Conservation (phyloP, 2,797 vertebrate genomes). For the Urophycis tenuis region DNA sequence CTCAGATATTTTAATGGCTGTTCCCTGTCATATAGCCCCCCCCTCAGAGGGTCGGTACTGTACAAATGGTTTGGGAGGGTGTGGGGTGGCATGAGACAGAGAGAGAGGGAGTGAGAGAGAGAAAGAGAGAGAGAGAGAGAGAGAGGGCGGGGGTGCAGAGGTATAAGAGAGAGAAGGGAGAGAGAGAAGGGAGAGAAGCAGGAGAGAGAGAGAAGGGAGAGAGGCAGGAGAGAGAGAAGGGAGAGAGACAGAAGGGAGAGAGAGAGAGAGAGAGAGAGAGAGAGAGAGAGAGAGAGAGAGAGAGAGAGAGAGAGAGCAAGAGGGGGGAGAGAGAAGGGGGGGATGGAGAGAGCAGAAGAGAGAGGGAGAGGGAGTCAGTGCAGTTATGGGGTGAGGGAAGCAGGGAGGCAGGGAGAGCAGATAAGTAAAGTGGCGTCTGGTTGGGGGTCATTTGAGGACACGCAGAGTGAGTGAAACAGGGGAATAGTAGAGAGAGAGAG, state of each 20-base stretch:
- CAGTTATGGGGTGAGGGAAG: neutral
- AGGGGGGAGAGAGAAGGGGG: constrained; percentile 14
- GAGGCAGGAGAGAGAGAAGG: constrained; percentile 8
- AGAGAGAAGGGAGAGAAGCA: neutral
- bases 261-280: neutral
- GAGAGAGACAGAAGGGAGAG: constrained; percentile 4
- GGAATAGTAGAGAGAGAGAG: constrained; percentile 7
- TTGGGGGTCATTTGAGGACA: constrained; percentile 34
- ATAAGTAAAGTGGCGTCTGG: neutral
- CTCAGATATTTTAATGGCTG: constrained; percentile 63
- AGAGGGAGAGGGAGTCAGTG: neutral
- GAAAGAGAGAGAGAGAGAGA: neutral
- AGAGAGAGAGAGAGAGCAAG: neutral
- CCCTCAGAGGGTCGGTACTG: constrained; percentile 4
- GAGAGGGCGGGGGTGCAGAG: constrained; percentile 4
- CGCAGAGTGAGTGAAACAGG: constrained; percentile 1
- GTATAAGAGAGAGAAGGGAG: neutral
- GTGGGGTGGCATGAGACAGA: constrained; percentile 11
- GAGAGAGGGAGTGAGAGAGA: constrained; percentile 14
- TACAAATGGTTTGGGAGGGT: neutral
- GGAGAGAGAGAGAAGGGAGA: constrained; percentile 15
- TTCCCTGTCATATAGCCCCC: constrained; percentile 58
- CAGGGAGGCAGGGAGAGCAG: constrained; percentile 7
- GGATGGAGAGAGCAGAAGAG: neutral
- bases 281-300: constrained; percentile 12